Evolutionary conservation across 2,797 vertebrate species (phyloP).

Genomic region (Coreius guichenoti): DNA sequence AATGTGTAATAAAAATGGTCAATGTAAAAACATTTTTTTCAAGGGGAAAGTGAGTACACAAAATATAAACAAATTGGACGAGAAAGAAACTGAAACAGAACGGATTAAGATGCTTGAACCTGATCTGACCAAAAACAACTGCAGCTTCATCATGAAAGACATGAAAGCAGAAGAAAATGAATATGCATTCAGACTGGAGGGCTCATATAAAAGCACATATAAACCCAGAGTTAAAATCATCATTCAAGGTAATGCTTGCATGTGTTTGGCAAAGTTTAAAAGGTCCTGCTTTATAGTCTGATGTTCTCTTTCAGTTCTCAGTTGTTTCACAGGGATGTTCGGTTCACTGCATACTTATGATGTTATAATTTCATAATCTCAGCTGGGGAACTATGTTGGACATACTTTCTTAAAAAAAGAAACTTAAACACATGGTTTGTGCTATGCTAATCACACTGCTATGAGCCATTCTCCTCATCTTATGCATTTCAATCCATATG

Average conservation of each 20-base stretch:
- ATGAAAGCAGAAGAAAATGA: background rate
- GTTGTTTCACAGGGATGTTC: background rate
- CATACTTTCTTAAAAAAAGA: background rate
- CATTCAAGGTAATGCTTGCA: slow-evolving; percentile 11
- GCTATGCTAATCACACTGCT: background rate
- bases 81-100: too few species aligned
- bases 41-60: rapidly evolving
- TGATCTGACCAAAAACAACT: background rate
- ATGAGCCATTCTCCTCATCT: background rate
- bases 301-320: background rate
- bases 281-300: background rate
- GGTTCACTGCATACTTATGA: background rate
- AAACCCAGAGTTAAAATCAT: background rate
- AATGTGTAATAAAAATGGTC: rapidly evolving
- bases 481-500: too few species aligned
- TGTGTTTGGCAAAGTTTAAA: background rate
- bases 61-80: rapidly evolving
- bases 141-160: background rate
- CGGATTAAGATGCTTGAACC: background rate
- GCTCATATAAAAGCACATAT: rapidly evolving
- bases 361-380: background rate
- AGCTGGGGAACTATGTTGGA: background rate
- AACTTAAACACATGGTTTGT: too few species aligned
- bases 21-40: rapidly evolving
- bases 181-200: background rate